Conservation (phyloP, 1,140 invertebrate genomes). For the Calephelis virginiensis region DNA sequence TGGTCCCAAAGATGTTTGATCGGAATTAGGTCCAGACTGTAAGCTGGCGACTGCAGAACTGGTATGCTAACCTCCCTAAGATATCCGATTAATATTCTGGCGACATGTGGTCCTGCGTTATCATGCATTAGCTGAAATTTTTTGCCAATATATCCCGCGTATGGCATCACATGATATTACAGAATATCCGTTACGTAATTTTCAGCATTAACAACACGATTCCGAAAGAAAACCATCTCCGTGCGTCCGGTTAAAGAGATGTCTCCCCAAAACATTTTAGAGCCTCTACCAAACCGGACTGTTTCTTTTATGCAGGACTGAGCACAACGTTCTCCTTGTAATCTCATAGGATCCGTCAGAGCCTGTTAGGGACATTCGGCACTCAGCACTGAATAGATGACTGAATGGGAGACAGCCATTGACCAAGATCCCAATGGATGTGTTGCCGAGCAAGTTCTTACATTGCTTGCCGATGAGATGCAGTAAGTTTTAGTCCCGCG, state of each 20-base stretch:
- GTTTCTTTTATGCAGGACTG: too few species aligned
- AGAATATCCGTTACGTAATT: conserved; percentile 26
- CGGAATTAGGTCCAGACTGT: too few species aligned
- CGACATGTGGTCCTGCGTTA: conserved; percentile 39
- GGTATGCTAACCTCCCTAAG: conserved; percentile 25
- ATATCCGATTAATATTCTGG: conserved; percentile 21
- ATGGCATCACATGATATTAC: conserved; percentile 30
- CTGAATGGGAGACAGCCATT: too few species aligned
- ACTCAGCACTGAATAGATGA: not conserved
- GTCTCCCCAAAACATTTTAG: too few species aligned
- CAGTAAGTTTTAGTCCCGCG: not conserved
- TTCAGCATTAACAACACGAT: conserved; percentile 11
- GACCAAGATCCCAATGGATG: not conserved
- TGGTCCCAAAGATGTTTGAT: conserved; percentile 9
- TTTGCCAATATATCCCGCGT: not conserved
- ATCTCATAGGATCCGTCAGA: not conserved
- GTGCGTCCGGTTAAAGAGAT: too few species aligned
- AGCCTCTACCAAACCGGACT: too few species aligned
- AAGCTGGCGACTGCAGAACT: conserved; percentile 35
- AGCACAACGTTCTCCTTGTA: too few species aligned
- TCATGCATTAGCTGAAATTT: conserved; percentile 34
- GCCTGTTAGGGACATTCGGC: not conserved
- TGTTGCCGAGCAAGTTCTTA: not conserved
- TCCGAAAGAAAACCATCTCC: not conserved
- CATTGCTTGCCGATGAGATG: not conserved